phyloP scores from a whole-genome alignment of 2,888 invertebrate genomes.

The Noctua janthe region DNA sequence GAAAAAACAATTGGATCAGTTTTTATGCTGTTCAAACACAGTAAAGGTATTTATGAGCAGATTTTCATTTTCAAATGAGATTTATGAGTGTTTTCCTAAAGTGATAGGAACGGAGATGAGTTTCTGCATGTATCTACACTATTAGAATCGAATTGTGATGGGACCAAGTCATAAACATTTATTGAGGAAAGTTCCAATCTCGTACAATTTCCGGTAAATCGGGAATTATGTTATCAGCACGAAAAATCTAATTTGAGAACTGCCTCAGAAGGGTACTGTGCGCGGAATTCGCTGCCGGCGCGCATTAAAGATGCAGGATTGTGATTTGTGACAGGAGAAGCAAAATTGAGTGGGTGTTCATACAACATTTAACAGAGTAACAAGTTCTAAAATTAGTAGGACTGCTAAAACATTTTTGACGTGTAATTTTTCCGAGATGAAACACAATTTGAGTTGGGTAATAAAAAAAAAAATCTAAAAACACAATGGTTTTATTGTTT shows the following conservation, averaged over 20 bases:
- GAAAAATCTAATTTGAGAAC: slow-evolving; percentile 56
- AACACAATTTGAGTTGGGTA: neutral
- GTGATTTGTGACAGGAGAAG: slow-evolving; percentile 38
- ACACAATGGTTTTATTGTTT: neutral
- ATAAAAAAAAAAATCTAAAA: neutral
- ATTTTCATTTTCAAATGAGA: slow-evolving; percentile 28
- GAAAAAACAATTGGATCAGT: slow-evolving; percentile 51
- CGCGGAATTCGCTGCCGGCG: slow-evolving; percentile 21
- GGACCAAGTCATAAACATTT: slow-evolving; percentile 37
- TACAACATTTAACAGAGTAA: slow-evolving; percentile 37
- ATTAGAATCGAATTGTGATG: slow-evolving; percentile 30
- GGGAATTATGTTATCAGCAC: slow-evolving; percentile 54
- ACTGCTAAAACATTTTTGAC: slow-evolving; percentile 1
- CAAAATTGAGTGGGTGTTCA: slow-evolving; percentile 44
- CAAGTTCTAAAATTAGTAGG: slow-evolving; percentile 33
- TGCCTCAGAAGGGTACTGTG: slow-evolving; percentile 35
- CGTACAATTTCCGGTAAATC: slow-evolving; percentile 50
- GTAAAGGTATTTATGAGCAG: slow-evolving; percentile 21
- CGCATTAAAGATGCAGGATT: slow-evolving; percentile 58
- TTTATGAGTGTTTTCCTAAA: slow-evolving; percentile 39
- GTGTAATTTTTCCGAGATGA: neutral
- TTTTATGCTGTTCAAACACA: slow-evolving; percentile 36
- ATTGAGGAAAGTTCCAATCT: slow-evolving; percentile 61
- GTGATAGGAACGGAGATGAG: slow-evolving; percentile 37
- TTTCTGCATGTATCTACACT: slow-evolving; percentile 30